A percentile compares a stretch with the other conserved stretches of the same genome.
These are phyloP conservation scores for Drosophila affinis DNA, from an alignment of 2,888 invertebrate genomes.

Conservation along the genomic window DNA sequence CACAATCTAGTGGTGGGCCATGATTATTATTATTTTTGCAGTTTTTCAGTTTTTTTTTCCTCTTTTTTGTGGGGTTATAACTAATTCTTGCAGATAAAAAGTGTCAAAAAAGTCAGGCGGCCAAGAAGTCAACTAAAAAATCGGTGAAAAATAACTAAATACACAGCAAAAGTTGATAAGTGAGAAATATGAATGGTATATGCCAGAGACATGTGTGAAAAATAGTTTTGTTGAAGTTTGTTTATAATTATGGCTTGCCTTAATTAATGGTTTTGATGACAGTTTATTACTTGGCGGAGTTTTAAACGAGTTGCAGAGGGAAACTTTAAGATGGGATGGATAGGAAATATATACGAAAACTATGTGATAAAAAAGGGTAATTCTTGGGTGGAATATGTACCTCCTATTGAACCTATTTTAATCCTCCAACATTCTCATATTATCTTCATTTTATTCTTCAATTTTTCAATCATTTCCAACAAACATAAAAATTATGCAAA, in stretches of 20 bases:
- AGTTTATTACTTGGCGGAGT: constrained; percentile 18
- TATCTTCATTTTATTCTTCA: neutral
- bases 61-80: constrained; percentile 29
- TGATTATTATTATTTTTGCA: constrained; percentile 13
- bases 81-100: constrained; percentile 50
- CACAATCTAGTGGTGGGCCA: constrained; percentile 19
- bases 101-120: constrained; percentile 55
- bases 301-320: neutral
- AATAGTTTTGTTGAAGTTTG: constrained; percentile 35
- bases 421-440: too few species aligned
- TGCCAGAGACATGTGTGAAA: constrained; percentile 29
- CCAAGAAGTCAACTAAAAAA: constrained; percentile 44
- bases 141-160: constrained; percentile 25
- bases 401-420: too few species aligned
- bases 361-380: too few species aligned
- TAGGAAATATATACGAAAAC: neutral
- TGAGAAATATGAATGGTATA: neutral
- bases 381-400: too few species aligned
- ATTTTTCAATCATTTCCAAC: neutral
- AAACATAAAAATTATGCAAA: constrained; percentile 33
- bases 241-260: constrained; percentile 9
- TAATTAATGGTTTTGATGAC: constrained; percentile 42
- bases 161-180: constrained; percentile 24
- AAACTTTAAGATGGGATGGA: neutral
- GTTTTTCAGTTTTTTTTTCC: constrained; percentile 9